Base-by-base conservation (phyloP, 2,797 vertebrate genomes). In the Gallinago solitaria region DNA sequence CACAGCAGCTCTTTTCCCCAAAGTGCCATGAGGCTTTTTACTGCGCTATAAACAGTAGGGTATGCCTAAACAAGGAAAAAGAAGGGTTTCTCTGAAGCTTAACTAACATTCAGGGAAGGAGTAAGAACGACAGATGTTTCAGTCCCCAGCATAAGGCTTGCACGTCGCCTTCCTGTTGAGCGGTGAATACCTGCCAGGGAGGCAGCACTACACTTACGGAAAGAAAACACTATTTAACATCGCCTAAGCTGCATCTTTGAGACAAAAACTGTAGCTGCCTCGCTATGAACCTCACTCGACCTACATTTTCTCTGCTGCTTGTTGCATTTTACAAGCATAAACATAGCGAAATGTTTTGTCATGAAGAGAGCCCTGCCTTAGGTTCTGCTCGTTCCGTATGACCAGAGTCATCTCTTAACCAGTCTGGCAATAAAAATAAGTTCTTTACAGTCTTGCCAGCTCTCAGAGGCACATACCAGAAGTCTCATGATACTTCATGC, bases 371-470 rank as follows among this genome's bases (percentile, higher is more conserved):
- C n/a, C 47, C 51, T 81, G 70, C 78, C 53, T 83, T 47, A 78
- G 20, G 37, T 91, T 84, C 76, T 88, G 73, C 64, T 91, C 59
- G 63, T 74, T 51, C 76, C 80, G 20, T 65, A 75, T 33, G 67
- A 88, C 48, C 80, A 77, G 64, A 89, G 70, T 70, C 28, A 90
- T 64, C 80, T 83, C 87, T 86, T 73, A 82, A 89, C 70, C 77
- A 87, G 48, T 10, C 70, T 79, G 71, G 83, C 65, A 89, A 89
- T 64, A 89, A 89, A 94, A 97, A 25, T 27, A 61, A 82, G 78
- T 67, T 89, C 87, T 89, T 95, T 80, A 89, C 78, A 43, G 64
- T 83, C 75, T 83, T 91, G 89, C 94, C 81, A 96, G 11, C 78
- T 82, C 56, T 92, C 77, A 53, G 65, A 92, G 2, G 4, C 89